Percentiles rank a stretch among this genome's conserved stretches.
Evolutionary conservation across 2,888 invertebrate species (phyloP).

Genomic region (Macrophya alboannulata): DNA sequence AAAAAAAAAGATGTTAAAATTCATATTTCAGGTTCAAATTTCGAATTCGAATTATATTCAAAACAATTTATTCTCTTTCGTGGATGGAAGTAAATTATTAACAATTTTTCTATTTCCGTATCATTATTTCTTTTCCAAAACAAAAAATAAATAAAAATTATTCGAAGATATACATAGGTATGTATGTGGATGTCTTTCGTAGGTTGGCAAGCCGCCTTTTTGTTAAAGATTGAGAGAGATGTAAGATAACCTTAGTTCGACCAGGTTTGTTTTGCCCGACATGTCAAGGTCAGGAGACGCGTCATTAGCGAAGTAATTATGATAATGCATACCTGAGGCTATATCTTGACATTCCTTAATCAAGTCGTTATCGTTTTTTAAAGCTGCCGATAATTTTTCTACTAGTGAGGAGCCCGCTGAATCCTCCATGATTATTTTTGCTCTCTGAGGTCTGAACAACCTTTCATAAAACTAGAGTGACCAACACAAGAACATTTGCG

Average conservation of each 20-base stretch:
- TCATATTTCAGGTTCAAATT: not conserved
- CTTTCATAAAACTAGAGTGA: not conserved
- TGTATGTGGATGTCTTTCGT: not conserved
- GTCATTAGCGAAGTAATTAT: constrained; percentile 59
- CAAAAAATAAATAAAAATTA: not conserved
- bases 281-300: constrained; percentile 52
- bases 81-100: not conserved
- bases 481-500: constrained; percentile 9
- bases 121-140: not conserved
- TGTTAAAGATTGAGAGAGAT: constrained; percentile 20
- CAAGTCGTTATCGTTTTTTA: constrained; percentile 80
- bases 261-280: constrained; percentile 45
- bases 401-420: constrained; percentile 40
- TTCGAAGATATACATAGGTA: not conserved
- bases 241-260: constrained; percentile 48
- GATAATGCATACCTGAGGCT: constrained; percentile 79
- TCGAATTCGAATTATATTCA: not conserved
- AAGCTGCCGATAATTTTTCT: constrained; percentile 64
- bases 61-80: not conserved
- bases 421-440: constrained; percentile 36
- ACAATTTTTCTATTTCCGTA: not conserved
- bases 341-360: constrained; percentile 80
- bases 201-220: constrained; percentile 5
- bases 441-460: not conserved
- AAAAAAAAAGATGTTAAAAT: not conserved